phyloP scores from a whole-genome alignment of 2,888 invertebrate genomes.

The Limenitis camilla region DNA sequence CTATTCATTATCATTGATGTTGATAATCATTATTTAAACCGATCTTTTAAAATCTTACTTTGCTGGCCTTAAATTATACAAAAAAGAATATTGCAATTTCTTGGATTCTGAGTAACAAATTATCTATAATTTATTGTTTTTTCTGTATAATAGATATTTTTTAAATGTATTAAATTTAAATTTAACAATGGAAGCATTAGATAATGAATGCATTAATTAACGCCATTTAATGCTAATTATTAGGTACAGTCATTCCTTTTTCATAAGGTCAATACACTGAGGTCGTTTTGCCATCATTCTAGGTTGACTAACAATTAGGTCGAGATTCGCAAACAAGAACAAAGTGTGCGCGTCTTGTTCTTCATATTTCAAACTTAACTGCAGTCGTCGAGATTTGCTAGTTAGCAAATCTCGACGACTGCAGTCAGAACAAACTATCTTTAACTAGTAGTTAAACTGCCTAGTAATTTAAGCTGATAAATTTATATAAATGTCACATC shows the following conservation, averaged over 20 bases:
- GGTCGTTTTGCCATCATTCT: conserved; percentile 31
- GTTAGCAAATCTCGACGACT: background rate
- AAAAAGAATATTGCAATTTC: too few relatives aligned
- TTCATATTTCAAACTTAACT: conserved; percentile 10
- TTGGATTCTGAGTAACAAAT: background rate
- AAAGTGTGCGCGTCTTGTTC: conserved; percentile 17
- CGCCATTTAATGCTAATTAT: conserved; percentile 6
- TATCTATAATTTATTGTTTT: background rate
- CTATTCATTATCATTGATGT: too few relatives aligned
- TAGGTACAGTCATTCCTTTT: conserved; percentile 4
- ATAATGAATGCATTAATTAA: conserved; percentile 1
- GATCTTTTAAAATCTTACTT: too few relatives aligned
- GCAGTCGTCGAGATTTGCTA: background rate
- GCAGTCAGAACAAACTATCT: too few relatives aligned
- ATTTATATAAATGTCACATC: too few relatives aligned
- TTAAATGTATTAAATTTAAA: background rate
- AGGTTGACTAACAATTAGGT: conserved; percentile 46
- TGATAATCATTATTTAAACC: too few relatives aligned
- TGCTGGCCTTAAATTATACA: too few relatives aligned
- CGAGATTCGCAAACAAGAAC: conserved; percentile 43
- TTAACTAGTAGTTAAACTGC: too few relatives aligned
- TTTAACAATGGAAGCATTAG: background rate
- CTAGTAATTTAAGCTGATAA: too few relatives aligned
- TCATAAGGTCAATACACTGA: conserved; percentile 21
- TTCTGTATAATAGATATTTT: background rate